Evolutionary conservation across 1,140 invertebrate species (phyloP).

Genomic region (Pomacea maculata): DNA sequence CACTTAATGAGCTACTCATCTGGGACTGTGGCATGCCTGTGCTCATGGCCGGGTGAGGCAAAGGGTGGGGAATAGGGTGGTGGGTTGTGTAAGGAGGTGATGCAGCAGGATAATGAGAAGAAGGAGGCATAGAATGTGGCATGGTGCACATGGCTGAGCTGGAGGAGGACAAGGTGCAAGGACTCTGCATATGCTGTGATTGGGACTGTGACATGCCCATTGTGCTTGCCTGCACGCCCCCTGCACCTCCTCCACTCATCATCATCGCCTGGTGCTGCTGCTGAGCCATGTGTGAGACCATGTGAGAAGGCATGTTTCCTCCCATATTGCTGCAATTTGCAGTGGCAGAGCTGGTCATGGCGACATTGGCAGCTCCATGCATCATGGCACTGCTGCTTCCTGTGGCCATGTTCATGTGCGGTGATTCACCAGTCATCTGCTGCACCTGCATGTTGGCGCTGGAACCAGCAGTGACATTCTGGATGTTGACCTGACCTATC

Average conservation of each 20-base stretch:
- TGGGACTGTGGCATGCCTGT: slow-evolving; percentile 26
- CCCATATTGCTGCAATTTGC: slow-evolving; percentile 37
- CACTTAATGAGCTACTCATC: background rate
- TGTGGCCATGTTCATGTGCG: slow-evolving; percentile 29
- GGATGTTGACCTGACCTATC: slow-evolving; percentile 24
- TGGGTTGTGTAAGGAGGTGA: slow-evolving; percentile 28
- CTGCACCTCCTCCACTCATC: slow-evolving; percentile 16
- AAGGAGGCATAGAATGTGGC: slow-evolving; percentile 29
- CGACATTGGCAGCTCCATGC: background rate
- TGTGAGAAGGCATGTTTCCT: slow-evolving; percentile 8
- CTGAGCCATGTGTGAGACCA: slow-evolving; percentile 5
- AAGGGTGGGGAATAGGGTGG: slow-evolving; percentile 30
- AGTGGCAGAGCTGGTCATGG: slow-evolving; percentile 24
- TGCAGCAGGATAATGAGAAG: slow-evolving; percentile 19
- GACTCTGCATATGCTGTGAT: slow-evolving; percentile 57
- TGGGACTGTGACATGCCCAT: slow-evolving; percentile 61
- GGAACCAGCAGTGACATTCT: background rate
- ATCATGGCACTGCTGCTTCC: slow-evolving; percentile 11
- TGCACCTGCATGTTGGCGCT: slow-evolving; percentile 55
- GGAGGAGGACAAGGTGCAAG: slow-evolving; percentile 15
- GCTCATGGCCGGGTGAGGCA: slow-evolving; percentile 34
- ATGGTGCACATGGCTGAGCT: slow-evolving; percentile 21
- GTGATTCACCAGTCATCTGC: slow-evolving; percentile 52
- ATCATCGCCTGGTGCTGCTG: slow-evolving; percentile 22
- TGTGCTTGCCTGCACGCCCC: slow-evolving; percentile 12